Percentiles rank a stretch among this genome's conserved stretches.
Conservation (phyloP, 2,888 invertebrate species). For the Microctonus brassicae region DNA sequence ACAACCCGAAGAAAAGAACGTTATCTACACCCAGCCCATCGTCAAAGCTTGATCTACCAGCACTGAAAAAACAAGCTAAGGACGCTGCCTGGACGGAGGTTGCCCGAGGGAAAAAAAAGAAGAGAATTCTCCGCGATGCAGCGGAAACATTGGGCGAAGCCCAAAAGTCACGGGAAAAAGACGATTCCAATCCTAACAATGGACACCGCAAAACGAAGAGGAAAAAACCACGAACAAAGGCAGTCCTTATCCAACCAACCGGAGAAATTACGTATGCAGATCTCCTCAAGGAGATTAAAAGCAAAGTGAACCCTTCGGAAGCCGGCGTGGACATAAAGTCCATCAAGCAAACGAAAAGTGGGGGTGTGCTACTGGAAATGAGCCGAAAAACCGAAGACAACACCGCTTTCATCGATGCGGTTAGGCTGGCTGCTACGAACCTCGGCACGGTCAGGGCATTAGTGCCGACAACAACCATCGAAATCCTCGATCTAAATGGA, state of each 20-base stretch:
- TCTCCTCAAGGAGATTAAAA: slow-evolving; percentile 11
- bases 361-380: slow-evolving; percentile 19
- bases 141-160: background rate
- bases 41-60: no score
- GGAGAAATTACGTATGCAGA: slow-evolving; percentile 28
- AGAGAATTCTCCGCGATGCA: background rate
- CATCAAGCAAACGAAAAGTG: slow-evolving; percentile 4
- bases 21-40: no score
- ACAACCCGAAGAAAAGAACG: no score
- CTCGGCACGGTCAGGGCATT: slow-evolving; percentile 14
- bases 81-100: no score
- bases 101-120: background rate
- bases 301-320: slow-evolving; percentile 2
- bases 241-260: slow-evolving; percentile 10
- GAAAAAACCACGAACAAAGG: background rate
- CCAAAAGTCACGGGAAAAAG: no score
- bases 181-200: no score
- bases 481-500: no score
- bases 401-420: background rate
- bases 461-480: no score
- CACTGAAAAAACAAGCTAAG: no score
- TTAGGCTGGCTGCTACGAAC: background rate
- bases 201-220: no score
- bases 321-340: background rate
- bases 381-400: slow-evolving; percentile 4